phyloP scores from a whole-genome alignment of 53 echinoderm and acorn worm genomes.

The Holothuria leucospilota region DNA sequence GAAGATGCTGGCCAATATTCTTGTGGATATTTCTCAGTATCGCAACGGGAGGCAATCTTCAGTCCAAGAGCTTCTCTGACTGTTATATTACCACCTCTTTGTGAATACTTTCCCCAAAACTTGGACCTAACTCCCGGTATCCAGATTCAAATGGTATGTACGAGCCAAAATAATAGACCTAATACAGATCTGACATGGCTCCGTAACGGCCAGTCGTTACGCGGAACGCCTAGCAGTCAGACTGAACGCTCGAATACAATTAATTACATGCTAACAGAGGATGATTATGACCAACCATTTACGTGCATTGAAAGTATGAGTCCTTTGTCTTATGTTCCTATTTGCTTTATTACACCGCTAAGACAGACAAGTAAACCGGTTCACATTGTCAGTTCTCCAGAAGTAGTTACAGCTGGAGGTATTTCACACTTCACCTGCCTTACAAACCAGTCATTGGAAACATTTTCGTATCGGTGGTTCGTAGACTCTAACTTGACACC shows the following conservation, averaged over 20 bases:
- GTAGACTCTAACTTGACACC: neutral
- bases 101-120: neutral
- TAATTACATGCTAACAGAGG: neutral
- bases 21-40: conserved; percentile 34
- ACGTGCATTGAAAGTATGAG: conserved; percentile 33
- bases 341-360: conserved; percentile 27
- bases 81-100: neutral
- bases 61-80: neutral
- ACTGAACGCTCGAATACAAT: conserved; percentile 3
- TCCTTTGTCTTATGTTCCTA: conserved; percentile 5
- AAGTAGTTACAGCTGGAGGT: neutral
- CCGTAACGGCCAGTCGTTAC: conserved; percentile 9
- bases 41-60: conserved; percentile 4
- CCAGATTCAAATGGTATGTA: conserved; percentile 22
- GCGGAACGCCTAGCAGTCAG: neutral
- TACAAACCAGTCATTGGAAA: neutral
- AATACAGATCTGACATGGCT: conserved; percentile 29
- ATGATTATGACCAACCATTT: conserved; percentile 37
- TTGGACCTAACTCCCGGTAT: neutral
- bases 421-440: conserved; percentile 25
- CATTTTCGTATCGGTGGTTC: conserved; percentile 14
- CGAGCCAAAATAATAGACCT: conserved; percentile 10
- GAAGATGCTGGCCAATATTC: conserved; percentile 24
- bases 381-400: neutral
- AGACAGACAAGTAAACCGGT: conserved; percentile 29